A percentile compares a stretch with the other conserved stretches of the same genome.
phyloP scores from a whole-genome alignment of 2,888 invertebrate species.

The Bellardia pandia region DNA sequence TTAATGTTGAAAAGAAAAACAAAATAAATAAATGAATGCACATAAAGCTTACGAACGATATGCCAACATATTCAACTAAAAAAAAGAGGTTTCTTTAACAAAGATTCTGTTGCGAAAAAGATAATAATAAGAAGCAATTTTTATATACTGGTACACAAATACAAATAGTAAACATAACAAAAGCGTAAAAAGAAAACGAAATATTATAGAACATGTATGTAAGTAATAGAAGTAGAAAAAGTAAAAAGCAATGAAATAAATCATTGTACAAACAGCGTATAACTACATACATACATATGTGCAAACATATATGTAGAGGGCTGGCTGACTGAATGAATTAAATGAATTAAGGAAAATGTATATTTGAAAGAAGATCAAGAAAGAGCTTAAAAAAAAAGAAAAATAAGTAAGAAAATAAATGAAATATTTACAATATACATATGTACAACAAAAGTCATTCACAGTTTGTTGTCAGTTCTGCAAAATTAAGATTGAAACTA shows the following conservation, averaged over 20 bases:
- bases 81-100: background rate
- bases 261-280: background rate
- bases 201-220: background rate
- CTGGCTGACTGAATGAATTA: constrained; percentile 6
- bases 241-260: background rate
- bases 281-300: too few species aligned
- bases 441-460: background rate
- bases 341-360: constrained; percentile 18
- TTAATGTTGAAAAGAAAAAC: constrained; percentile 27
- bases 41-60: constrained; percentile 27
- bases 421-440: background rate
- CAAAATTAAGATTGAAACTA: background rate
- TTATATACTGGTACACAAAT: background rate
- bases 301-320: background rate
- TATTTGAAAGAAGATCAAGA: background rate
- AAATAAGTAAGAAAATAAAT: background rate
- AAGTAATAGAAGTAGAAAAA: background rate
- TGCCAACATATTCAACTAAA: constrained; percentile 23
- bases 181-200: background rate
- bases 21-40: background rate
- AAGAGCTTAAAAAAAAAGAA: background rate
- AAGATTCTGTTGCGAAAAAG: constrained; percentile 11
- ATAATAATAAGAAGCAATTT: constrained; percentile 32
- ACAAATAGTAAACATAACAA: background rate
- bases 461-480: background rate